Evolutionary conservation across 2,888 invertebrate species (phyloP).

Genomic region (Didymodactylos carnosus): DNA sequence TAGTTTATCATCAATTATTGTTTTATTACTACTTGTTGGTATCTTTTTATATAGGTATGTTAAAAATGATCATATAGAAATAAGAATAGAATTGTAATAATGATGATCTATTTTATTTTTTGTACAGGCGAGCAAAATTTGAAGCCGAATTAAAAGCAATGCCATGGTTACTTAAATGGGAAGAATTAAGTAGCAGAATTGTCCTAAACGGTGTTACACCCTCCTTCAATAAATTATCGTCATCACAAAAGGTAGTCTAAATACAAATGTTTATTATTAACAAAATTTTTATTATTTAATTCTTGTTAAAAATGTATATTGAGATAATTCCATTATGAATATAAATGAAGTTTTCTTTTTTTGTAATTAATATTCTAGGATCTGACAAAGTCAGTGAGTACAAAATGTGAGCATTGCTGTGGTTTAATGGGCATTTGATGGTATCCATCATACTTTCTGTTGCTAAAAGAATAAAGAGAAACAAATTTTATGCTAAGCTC

Average conservation of each 20-base stretch:
- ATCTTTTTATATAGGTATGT: slow-evolving; percentile 14
- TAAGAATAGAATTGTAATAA: neutral
- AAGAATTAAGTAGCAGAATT: slow-evolving; percentile 19
- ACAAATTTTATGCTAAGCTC: too few species aligned
- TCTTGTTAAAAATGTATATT: too few species aligned
- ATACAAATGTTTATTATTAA: too few species aligned
- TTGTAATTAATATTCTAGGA: too few species aligned
- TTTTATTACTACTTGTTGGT: slow-evolving; percentile 14
- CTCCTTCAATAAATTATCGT: neutral
- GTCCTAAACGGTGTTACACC: neutral
- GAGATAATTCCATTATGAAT: too few species aligned
- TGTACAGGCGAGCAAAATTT: slow-evolving; percentile 19
- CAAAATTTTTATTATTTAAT: too few species aligned
- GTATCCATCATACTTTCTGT: too few species aligned
- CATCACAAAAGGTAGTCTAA: neutral
- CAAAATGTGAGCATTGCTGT: neutral
- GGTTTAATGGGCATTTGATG: neutral
- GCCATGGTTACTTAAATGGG: slow-evolving; percentile 23
- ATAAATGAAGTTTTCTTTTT: too few species aligned
- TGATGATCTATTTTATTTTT: neutral
- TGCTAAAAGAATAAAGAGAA: too few species aligned
- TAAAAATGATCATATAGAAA: too few species aligned
- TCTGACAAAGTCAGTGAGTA: neutral
- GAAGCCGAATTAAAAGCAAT: slow-evolving; percentile 23
- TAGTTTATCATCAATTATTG: slow-evolving; percentile 15